phyloP scores from a whole-genome alignment of 2,113 vertebrate genomes.

The Vanacampus margaritifer region DNA sequence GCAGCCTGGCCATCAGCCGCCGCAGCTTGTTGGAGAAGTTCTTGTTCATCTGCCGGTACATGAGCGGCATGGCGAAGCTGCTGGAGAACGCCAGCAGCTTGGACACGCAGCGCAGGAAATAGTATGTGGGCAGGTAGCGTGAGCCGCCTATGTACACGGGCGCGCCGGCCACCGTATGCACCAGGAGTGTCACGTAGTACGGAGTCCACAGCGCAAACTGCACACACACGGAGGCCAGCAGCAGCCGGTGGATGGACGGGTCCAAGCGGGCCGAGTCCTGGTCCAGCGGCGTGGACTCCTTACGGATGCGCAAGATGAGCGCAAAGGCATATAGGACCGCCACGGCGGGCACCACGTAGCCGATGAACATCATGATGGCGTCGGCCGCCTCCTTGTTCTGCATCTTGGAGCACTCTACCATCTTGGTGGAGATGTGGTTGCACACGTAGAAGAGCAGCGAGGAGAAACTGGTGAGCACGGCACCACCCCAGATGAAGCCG shows the following conservation, averaged over 20 bases:
- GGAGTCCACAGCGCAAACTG: conserved; percentile 95
- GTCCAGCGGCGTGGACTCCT: conserved; percentile 87
- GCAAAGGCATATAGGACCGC: conserved; percentile 85
- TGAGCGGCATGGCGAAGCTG: conserved; percentile 87
- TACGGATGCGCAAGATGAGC: conserved; percentile 83
- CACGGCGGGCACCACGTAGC: conserved; percentile 85
- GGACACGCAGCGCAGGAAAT: conserved; percentile 79
- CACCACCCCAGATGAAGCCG: conserved; percentile 95
- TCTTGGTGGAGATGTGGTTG: conserved; percentile 88
- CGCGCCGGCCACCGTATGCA: conserved; percentile 75
- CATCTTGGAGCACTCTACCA: conserved; percentile 92
- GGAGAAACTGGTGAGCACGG: conserved; percentile 94
- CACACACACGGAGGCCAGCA: conserved; percentile 86
- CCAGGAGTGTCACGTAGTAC: conserved; percentile 85
- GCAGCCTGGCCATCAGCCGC: conserved; percentile 81
- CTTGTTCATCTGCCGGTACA: conserved; percentile 89
- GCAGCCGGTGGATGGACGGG: conserved; percentile 85
- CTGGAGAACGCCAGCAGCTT: conserved; percentile 89
- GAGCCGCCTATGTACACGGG: conserved; percentile 60
- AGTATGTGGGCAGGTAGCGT: conserved; percentile 66
- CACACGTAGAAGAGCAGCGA: conserved; percentile 95
- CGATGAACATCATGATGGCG: conserved; percentile 92
- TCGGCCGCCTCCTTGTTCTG: conserved; percentile 90
- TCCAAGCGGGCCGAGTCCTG: conserved; percentile 85
- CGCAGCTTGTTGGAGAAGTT: conserved; percentile 86